These are phyloP conservation scores for Acomys russatus DNA, from an alignment of 2,797 vertebrate genomes.

Conservation along the genomic window DNA sequence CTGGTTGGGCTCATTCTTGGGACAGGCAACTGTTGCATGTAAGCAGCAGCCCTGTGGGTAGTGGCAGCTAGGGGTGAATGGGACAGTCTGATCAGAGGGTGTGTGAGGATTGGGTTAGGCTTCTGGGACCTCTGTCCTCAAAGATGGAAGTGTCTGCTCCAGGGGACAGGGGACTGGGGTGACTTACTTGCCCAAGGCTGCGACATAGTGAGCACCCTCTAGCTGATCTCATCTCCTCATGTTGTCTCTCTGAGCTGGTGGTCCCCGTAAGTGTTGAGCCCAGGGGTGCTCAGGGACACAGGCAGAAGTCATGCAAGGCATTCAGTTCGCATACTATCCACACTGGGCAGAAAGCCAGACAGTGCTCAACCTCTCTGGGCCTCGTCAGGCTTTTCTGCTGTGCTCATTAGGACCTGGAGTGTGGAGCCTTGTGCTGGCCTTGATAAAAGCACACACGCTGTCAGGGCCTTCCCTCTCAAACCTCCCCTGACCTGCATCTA, in stretches of 20 bases:
- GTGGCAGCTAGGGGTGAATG: neutral
- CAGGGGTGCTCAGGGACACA: neutral
- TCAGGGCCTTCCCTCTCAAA: neutral
- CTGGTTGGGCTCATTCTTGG: neutral
- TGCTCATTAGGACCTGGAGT: neutral
- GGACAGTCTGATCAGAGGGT: neutral
- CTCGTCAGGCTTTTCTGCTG: neutral
- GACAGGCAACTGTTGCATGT: neutral
- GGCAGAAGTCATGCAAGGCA: too few relatives aligned
- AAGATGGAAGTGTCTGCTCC: neutral
- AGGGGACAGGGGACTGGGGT: neutral
- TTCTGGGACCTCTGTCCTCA: neutral
- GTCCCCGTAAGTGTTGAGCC: neutral
- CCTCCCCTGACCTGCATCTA: neutral
- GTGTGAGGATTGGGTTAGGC: neutral
- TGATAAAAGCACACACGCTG: neutral
- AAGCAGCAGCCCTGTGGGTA: neutral
- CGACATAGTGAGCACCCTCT: neutral
- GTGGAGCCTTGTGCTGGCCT: neutral
- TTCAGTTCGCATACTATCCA: neutral
- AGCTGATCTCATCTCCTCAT: neutral
- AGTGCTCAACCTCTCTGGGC: neutral
- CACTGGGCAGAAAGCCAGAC: neutral
- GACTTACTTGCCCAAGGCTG: neutral
- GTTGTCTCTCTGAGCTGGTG: neutral